These are phyloP conservation scores for Scaptomyza hsui DNA, from an alignment of 1,140 invertebrate genomes.

Conservation along the genomic window DNA sequence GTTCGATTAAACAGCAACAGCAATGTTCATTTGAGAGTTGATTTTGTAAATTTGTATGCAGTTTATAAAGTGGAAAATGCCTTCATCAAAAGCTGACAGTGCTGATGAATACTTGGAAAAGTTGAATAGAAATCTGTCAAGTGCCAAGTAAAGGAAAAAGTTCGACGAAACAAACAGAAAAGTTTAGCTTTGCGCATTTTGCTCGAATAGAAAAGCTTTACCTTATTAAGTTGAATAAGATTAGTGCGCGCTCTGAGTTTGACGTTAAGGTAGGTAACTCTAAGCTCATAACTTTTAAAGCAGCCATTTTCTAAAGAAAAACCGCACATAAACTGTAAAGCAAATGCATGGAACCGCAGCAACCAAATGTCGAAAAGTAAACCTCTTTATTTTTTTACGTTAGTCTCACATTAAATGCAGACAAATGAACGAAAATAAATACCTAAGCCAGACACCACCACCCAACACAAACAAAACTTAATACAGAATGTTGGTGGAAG, in stretches of 20 bases:
- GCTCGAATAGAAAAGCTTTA: not conserved
- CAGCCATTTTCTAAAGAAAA: slow-evolving; percentile 1
- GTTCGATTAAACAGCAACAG: not conserved
- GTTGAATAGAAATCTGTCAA: slow-evolving; percentile 28
- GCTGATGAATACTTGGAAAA: not conserved
- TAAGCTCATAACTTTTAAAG: slow-evolving; percentile 18
- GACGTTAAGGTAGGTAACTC: not conserved
- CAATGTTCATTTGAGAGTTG: not conserved
- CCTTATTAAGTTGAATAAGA: slow-evolving; percentile 13
- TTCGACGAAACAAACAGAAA: not conserved
- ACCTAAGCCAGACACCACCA: slow-evolving; percentile 16
- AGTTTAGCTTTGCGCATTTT: not conserved
- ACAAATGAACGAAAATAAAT: slow-evolving; percentile 43
- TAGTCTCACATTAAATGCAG: slow-evolving; percentile 32
- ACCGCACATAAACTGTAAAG: slow-evolving; percentile 33
- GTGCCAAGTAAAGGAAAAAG: not conserved
- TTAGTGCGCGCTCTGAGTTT: not conserved
- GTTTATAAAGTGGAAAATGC: too few relatives aligned
- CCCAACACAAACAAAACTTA: slow-evolving; percentile 1
- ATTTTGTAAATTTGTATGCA: too few relatives aligned
- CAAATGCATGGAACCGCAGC: slow-evolving; percentile 8
- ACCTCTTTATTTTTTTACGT: slow-evolving; percentile 7
- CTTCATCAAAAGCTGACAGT: too few relatives aligned
- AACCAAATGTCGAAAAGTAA: slow-evolving; percentile 35
- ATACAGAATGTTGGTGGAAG: slow-evolving; percentile 10